Evolutionary conservation across 2,888 invertebrate genomes (phyloP), one percentile per base, ranked within the genome.

Genomic region (Heliconius aoede): DNA sequence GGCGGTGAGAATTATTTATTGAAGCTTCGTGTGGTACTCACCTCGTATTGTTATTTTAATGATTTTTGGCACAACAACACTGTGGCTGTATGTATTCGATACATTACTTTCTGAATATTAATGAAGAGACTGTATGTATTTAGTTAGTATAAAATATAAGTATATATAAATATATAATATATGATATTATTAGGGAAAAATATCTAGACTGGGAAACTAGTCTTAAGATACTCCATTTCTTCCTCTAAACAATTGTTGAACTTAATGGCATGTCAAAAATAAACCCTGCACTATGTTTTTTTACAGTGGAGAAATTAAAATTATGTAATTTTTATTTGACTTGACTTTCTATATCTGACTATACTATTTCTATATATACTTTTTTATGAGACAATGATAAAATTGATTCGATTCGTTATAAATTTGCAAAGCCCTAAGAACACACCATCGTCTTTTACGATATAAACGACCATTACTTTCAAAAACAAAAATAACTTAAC

Each of bases 11-110:
- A 28, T 72, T 24, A 72, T 72, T 72, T 72, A 72, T 60, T 24
- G 36, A 72, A 36, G 58, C 36, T 3, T 26, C 26, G 71, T 26
- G 24, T 26, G 8, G 13, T 58, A 58, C 18, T 60, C 72, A 60
- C 26, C 40, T 40, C 40, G 60, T 60, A 72, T 60, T 72, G 72
- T 40, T 69, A 13, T 69, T 40, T 71, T 58, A 71, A 60, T 40
- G 40, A 72, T 72, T 72, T 72, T 72, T 60, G 36, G 58, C 72
- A 60, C 60, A 60, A 40, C n/a, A 58, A 26, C 24, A 40, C 40
- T 40, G 36, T 32, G 36, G 36, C 36, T 9, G 58, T 71, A 24
- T 30, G 36, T 24, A 15, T 24, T 21, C 71, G 32, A 36, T 72
- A 72, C 8, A 32, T 58, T 30, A 71, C 28, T 21, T 68, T 51